Conservation (phyloP, 2,888 invertebrate genomes). For the Leptinotarsa rubiginosa region DNA sequence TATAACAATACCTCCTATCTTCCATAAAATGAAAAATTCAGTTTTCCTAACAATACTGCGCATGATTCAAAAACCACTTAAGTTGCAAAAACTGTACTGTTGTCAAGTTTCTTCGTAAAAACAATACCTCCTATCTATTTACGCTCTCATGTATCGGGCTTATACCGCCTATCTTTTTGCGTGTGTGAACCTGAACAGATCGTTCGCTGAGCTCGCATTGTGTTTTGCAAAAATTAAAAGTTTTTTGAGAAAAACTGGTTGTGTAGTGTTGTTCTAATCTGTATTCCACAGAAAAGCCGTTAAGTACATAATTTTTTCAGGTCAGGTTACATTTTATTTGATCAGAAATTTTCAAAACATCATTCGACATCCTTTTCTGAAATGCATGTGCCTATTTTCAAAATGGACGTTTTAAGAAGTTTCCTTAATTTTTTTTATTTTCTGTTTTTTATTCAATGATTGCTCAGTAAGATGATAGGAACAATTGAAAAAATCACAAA, state of each 20-base stretch:
- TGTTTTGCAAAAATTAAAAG: constrained; percentile 5
- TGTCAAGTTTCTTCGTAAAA: constrained; percentile 7
- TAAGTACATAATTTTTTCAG: constrained; percentile 13
- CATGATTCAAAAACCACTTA: constrained; percentile 7
- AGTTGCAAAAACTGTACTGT: constrained; percentile 6
- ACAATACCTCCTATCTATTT: constrained; percentile 12
- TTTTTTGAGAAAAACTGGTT: constrained; percentile 4
- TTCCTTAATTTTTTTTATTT: too few relatives aligned
- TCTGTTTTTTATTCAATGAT: too few relatives aligned
- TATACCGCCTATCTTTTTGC: not conserved
- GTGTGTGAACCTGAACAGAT: constrained; percentile 17
- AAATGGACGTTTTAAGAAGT: too few relatives aligned
- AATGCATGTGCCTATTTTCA: too few relatives aligned
- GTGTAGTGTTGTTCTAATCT: constrained; percentile 6
- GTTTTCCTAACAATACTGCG: constrained; percentile 10
- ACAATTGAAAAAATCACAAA: too few relatives aligned
- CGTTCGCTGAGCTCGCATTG: constrained; percentile 15
- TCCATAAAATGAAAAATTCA: constrained; percentile 13
- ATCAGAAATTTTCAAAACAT: constrained; percentile 7
- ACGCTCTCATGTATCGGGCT: constrained; percentile 10
- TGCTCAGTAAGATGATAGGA: too few relatives aligned
- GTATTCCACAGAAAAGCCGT: not conserved
- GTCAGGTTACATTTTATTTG: not conserved
- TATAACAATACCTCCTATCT: too few relatives aligned
- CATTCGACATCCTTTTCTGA: not conserved